A percentile compares a stretch with the other conserved stretches of the same genome.
These are phyloP conservation scores for Drosophila pectinifera DNA, from an alignment of 1,140 invertebrate genomes.

Conservation along the genomic window DNA sequence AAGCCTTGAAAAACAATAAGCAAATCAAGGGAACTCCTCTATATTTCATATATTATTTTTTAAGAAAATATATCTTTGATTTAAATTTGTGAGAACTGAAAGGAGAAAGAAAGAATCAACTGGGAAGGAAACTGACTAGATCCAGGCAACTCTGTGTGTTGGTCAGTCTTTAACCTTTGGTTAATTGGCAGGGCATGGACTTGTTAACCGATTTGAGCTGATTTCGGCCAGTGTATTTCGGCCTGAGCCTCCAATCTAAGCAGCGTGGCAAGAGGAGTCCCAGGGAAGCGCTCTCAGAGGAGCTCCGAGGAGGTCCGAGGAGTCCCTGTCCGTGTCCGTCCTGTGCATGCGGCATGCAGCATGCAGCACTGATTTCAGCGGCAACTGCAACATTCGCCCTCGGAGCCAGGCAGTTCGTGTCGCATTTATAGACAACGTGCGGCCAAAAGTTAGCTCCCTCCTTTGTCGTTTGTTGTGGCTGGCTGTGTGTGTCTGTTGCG, in stretches of 20 bases:
- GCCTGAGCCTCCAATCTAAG: slow-evolving; percentile 14
- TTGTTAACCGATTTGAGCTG: too few species aligned
- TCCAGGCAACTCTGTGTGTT: too few species aligned
- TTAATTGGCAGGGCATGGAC: too few species aligned
- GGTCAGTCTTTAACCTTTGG: too few species aligned
- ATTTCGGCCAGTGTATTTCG: not conserved
- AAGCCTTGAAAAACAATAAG: too few species aligned
- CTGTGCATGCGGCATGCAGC: slow-evolving; percentile 28
- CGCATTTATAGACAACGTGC: slow-evolving; percentile 81
- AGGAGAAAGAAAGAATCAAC: too few species aligned
- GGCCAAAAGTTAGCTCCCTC: slow-evolving; percentile 38
- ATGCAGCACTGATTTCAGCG: slow-evolving; percentile 60
- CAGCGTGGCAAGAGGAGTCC: not conserved
- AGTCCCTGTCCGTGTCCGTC: slow-evolving; percentile 14
- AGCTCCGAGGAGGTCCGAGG: slow-evolving; percentile 54
- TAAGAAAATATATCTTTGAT: too few species aligned
- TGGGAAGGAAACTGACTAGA: too few species aligned
- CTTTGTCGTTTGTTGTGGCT: too few species aligned
- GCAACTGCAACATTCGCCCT: slow-evolving; percentile 36
- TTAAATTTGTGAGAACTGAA: too few species aligned
- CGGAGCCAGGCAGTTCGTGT: slow-evolving; percentile 75
- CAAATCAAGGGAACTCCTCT: too few species aligned
- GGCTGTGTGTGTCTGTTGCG: slow-evolving; percentile 1
- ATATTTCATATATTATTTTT: too few species aligned
- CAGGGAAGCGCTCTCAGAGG: slow-evolving; percentile 2